Conservation (phyloP, 2,888 invertebrate species). For the Halictus ligatus region DNA sequence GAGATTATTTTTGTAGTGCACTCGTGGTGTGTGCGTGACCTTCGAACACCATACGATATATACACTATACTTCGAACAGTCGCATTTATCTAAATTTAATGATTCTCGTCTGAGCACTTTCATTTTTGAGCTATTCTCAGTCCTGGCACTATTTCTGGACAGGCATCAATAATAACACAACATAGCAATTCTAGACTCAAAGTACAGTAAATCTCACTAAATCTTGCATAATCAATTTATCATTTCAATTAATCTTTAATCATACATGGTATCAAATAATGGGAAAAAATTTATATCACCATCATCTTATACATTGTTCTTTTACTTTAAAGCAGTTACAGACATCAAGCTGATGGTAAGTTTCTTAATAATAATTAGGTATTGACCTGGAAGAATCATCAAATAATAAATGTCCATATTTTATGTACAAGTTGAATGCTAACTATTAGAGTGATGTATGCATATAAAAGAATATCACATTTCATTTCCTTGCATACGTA, state of each 20-base stretch:
- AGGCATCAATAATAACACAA: not conserved
- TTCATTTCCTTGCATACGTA: not conserved
- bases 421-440: not conserved
- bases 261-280: not conserved
- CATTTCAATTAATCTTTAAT: not conserved
- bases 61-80: not conserved
- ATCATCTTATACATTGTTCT: not conserved
- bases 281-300: not conserved
- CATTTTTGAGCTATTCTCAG: constrained; percentile 20
- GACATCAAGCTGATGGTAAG: constrained; percentile 1
- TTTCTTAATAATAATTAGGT: constrained; percentile 7
- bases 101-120: constrained; percentile 6
- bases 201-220: not conserved
- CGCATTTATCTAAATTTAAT: constrained; percentile 39
- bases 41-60: not conserved
- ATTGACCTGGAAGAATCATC: not conserved
- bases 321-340: constrained; percentile 2
- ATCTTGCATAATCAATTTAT: not conserved
- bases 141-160: not conserved
- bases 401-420: not conserved
- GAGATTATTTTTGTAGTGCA: constrained; percentile 54
- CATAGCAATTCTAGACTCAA: not conserved
- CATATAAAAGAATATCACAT: not conserved
- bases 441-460: not conserved
- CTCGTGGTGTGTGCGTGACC: constrained; percentile 10